Evolutionary conservation across 2,888 invertebrate species (phyloP).

Genomic region (Stenurella melanura): DNA sequence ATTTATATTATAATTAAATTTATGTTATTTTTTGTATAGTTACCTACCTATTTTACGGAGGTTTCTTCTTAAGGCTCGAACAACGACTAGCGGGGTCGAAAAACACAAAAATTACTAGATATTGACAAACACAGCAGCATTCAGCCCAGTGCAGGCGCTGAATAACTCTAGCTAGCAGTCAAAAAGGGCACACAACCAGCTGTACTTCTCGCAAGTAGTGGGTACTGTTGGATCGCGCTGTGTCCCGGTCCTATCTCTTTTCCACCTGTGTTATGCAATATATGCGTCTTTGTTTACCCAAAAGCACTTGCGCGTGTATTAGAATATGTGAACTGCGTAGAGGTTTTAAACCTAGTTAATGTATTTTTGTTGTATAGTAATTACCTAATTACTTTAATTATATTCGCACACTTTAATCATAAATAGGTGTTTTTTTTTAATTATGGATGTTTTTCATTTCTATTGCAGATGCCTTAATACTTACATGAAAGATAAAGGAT

Average conservation of each 20-base stretch:
- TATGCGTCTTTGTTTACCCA: constrained; percentile 1
- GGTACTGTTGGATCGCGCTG: constrained; percentile 3
- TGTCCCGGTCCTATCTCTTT: neutral
- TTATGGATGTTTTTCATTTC: neutral
- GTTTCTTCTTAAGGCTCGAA: constrained; percentile 42
- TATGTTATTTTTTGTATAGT: neutral
- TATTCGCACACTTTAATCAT: neutral
- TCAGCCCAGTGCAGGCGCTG: constrained; percentile 66
- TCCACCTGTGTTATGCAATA: neutral
- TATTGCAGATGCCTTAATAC: neutral
- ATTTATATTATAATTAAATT: neutral
- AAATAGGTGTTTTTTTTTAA: neutral
- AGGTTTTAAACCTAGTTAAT: neutral
- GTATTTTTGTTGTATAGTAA: neutral
- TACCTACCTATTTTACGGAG: neutral
- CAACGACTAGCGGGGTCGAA: constrained; percentile 65
- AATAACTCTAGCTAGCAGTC: constrained; percentile 57
- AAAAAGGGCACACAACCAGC: constrained; percentile 50
- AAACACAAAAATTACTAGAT: constrained; percentile 59
- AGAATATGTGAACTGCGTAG: neutral
- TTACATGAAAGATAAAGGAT: constrained; percentile 12
- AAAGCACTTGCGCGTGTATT: neutral
- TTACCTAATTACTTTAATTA: neutral
- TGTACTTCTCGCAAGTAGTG: constrained; percentile 33
- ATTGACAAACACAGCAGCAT: constrained; percentile 63